Base-by-base conservation (phyloP, 2,888 invertebrate species). In the Dolichomitus sp. region DNA sequence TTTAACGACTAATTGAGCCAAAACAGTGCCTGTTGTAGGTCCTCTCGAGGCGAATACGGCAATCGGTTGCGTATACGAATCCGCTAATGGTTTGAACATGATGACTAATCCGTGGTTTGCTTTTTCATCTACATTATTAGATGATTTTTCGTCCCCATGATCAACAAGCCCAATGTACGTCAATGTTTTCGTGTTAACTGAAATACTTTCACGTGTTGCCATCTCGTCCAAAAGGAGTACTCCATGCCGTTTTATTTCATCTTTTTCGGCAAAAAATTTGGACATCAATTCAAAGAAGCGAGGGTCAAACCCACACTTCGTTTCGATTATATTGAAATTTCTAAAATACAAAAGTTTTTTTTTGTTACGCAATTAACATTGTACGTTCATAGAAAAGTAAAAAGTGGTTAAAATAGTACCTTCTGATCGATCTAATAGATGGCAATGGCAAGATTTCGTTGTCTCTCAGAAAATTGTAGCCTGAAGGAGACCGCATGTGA, bases 21-120 rank as follows among this genome's bases (percentile, higher is more conserved):
- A 14, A 9, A 61, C 66, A 17, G 68, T 61, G 23, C 80, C 70
- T 0, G 72, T 50, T 27, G 72, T 72, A 14, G 75, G 54, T n/a
- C 80, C 68, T 23, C 45, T 33, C 4, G 82, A 82, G 5, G 81
- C 81, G 30, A 81, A 81, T 23, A 81, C 81, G 23, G 77, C 81
- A 40, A 84, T 78, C 19, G 86, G 84, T 42, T 85, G 84, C 23
- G 79, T 80, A 42, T 83, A 83, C 14, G 42, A 61, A 30, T 80
- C 83, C 37, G 9, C 37, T 2, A 85, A 63, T 11, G 81, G 73
- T 63, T 84, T 77, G 63, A 84, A 85, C 82, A 84, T 84, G 42
- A 86, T 52, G 2, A 86, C 84, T 52, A 80, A 81, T 17, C 80
- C 81, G 48, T 82, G 70, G 40, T 78, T 79, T 23, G 83, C 83